Conservation (phyloP, 2,888 invertebrate species). For the Minunthozetes semirufus region DNA sequence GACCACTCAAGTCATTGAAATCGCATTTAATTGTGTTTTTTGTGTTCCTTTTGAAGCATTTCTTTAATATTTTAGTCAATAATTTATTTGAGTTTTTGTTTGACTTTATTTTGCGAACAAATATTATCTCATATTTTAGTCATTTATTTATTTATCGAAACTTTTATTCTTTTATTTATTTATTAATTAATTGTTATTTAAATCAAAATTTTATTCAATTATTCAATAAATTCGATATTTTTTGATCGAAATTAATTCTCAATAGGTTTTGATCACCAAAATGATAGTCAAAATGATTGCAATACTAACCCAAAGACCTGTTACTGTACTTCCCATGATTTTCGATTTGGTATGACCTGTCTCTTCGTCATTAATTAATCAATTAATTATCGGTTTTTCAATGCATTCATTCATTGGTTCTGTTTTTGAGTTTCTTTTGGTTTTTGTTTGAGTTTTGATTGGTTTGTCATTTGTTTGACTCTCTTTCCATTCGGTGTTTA, state of each 20-base stretch:
- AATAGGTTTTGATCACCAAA: conserved; percentile 24
- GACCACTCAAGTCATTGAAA: not conserved
- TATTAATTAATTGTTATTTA: not conserved
- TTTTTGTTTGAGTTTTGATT: not conserved
- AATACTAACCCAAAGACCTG: conserved; percentile 22
- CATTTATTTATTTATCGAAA: not conserved
- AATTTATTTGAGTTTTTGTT: not conserved
- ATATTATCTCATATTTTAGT: not conserved
- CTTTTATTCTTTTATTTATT: not conserved
- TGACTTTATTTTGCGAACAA: not conserved
- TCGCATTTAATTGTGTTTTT: not conserved
- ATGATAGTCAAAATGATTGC: conserved; percentile 25
- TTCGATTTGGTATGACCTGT: conserved; percentile 2
- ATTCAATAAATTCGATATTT: not conserved
- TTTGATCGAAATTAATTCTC: conserved; percentile 5
- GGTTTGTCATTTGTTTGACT: not conserved
- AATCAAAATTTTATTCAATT: not conserved
- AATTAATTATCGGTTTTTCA: not conserved
- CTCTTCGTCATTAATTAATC: not conserved
- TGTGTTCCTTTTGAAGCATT: not conserved
- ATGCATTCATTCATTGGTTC: not conserved
- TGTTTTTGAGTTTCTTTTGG: not conserved
- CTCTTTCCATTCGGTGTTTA: not conserved
- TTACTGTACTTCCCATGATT: conserved; percentile 28
- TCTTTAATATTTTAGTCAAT: not conserved